Evolutionary conservation across 2,113 vertebrate genomes (phyloP), one percentile per base, ranked within the genome.

Genomic region (Potamarius usumacintae): DNA sequence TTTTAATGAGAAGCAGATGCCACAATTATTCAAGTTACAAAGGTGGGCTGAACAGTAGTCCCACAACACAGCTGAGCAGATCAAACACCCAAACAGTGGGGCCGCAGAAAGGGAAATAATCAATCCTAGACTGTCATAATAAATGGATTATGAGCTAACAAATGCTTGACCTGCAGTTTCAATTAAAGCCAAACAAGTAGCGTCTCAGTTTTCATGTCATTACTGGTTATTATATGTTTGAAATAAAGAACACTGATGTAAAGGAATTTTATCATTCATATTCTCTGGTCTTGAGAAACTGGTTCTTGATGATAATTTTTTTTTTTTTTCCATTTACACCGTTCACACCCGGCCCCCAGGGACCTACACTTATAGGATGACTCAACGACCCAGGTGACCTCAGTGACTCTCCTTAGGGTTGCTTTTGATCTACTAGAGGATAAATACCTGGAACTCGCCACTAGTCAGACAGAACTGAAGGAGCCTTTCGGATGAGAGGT

Each of bases 41-140:
- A 76, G 71, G 69, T 69, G 60, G 62, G 80, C 77, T 87, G 84
- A 90, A 89, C 89, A 50, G 87, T 87, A 90, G 89, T 79, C 52
- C 85, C 82, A 87, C 89, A 90, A 90, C 85, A 88, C 85, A 89
- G 90, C 87, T 87, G 89, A 91, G 83, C 42, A 82, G 83, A 87
- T 91, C 87, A 91, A 87, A 89, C 90, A 80, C 81, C 22, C 53
- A 27, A 58, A 48, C 74, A 42, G 48, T 14, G 78, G 42, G 50
- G 67, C 60, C 83, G 50, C 71, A 62, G 17, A 83, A 87, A 85
- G 74, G 65, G 69, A 86, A 79, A 89, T 74, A 86, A 87, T 80
- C 80, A 60, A 90, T 90, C 79, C 55, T 74, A 17, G 27, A 50
- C 81, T 90, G 78, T 79, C 87, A 74, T 83, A 72, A n/a, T 79